Percentiles rank a stretch among this genome's conserved stretches.
These are phyloP conservation scores for Amblyornis subalaris DNA, from an alignment of 2,113 vertebrate species.

Conservation along the genomic window DNA sequence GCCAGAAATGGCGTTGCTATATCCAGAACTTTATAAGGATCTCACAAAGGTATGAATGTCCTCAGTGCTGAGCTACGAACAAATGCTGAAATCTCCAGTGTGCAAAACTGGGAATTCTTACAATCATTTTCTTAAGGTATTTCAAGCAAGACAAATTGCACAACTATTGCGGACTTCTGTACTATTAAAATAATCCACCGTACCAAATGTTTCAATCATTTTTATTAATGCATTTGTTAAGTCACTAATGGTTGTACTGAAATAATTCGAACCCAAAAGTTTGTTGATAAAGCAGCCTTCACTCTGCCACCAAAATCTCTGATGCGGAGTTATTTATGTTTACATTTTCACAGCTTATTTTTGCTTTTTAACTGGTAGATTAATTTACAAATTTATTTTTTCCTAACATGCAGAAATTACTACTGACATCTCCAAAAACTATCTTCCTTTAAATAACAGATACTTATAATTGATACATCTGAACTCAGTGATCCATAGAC, in stretches of 20 bases:
- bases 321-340: background rate
- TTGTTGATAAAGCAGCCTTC: background rate
- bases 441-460: background rate
- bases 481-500: background rate
- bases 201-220: background rate
- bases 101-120: background rate
- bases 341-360: background rate
- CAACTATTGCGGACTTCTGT: background rate
- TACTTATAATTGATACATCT: background rate
- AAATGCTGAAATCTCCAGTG: background rate
- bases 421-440: background rate
- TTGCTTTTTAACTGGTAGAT: background rate
- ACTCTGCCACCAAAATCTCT: background rate
- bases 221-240: background rate
- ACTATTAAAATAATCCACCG: background rate
- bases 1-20: slow-evolving; percentile 92
- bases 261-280: background rate
- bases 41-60: slow-evolving; percentile 87
- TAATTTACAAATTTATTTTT: background rate
- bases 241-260: background rate
- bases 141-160: background rate
- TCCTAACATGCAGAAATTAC: background rate
- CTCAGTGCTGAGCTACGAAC: background rate
- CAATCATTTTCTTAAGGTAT: background rate
- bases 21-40: slow-evolving; percentile 98